Percentiles rank a stretch among this genome's conserved stretches.
phyloP scores from a whole-genome alignment of 2,888 invertebrate genomes.

The Pelosia muscerda region DNA sequence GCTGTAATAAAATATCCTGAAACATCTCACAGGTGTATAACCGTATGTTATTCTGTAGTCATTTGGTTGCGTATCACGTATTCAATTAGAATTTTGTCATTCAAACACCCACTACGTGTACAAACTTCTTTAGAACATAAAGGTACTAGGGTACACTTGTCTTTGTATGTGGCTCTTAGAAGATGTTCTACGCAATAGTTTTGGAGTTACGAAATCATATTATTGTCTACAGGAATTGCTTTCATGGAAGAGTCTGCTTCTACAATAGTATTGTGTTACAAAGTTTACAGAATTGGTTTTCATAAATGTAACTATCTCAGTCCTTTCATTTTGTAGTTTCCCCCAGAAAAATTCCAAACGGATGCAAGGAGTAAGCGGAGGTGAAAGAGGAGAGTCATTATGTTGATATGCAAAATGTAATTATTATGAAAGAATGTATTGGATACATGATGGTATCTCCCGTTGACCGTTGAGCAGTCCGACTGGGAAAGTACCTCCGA shows the following conservation, averaged over 20 bases:
- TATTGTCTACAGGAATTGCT: background rate
- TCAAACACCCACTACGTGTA: slow-evolving; percentile 27
- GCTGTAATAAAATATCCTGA: slow-evolving; percentile 18
- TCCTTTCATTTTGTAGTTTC: no score
- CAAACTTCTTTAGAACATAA: slow-evolving; percentile 10
- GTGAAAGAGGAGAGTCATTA: no score
- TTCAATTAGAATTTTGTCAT: slow-evolving; percentile 51
- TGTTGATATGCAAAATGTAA: no score
- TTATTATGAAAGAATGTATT: no score
- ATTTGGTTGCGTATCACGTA: slow-evolving; percentile 35
- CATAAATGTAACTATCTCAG: no score
- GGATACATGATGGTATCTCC: no score
- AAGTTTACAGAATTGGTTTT: no score
- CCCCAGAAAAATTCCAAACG: no score
- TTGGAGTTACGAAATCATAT: background rate
- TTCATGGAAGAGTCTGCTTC: background rate
- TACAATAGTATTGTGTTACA: no score
- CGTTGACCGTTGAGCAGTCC: no score
- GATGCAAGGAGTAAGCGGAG: no score
- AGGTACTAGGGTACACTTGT: background rate
- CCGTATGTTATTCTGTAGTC: slow-evolving; percentile 14
- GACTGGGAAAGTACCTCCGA: no score
- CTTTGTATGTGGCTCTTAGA: slow-evolving; percentile 17
- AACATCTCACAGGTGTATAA: slow-evolving; percentile 17
- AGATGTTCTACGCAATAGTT: slow-evolving; percentile 3